phyloP scores from a whole-genome alignment of 2,888 invertebrate species.

The Anticlea derivata region DNA sequence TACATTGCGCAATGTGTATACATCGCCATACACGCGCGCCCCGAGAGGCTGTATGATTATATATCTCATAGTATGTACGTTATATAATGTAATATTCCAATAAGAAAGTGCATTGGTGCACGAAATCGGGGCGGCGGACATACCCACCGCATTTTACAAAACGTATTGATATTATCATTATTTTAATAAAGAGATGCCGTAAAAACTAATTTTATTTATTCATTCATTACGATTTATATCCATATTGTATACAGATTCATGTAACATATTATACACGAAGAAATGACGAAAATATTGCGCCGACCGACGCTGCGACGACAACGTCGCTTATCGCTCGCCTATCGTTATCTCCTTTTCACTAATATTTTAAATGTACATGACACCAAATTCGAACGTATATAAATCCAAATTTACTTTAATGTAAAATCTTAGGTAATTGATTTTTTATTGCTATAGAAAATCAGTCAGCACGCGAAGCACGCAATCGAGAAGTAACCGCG shows the following conservation, averaged over 20 bases:
- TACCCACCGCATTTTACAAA: constrained; percentile 82
- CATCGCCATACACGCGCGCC: constrained; percentile 87
- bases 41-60: constrained; percentile 84
- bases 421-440: constrained; percentile 85
- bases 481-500: constrained; percentile 85
- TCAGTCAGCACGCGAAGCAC: constrained; percentile 85
- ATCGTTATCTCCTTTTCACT: constrained; percentile 80
- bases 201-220: constrained; percentile 83
- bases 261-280: constrained; percentile 86
- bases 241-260: constrained; percentile 86
- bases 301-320: constrained; percentile 70
- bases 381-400: constrained; percentile 85
- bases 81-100: constrained; percentile 84
- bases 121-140: constrained; percentile 81
- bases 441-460: constrained; percentile 85
- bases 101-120: constrained; percentile 85
- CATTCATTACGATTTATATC: constrained; percentile 82
- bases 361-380: constrained; percentile 84
- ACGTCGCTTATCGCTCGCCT: constrained; percentile 74
- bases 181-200: constrained; percentile 84
- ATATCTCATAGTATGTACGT: constrained; percentile 84
- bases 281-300: constrained; percentile 82
- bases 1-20: constrained; percentile 89
- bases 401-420: constrained; percentile 84
- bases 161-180: constrained; percentile 83